These are phyloP conservation scores for Ciconia stormi DNA, from an alignment of 2,113 vertebrate species.

Conservation along the genomic window DNA sequence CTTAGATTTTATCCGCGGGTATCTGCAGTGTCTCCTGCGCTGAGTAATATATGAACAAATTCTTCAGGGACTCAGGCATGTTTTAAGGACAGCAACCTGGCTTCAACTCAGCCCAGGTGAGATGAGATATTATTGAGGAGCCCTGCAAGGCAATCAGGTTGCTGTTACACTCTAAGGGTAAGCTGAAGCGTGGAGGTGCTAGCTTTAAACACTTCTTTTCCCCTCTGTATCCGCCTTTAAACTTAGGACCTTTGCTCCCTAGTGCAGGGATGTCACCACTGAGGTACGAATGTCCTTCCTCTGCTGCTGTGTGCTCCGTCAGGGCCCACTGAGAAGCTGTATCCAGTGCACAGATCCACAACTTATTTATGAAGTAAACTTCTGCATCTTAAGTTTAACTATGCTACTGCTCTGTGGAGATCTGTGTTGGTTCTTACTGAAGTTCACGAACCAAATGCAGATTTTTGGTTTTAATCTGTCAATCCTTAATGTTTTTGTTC, in stretches of 20 bases:
- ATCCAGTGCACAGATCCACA: not conserved
- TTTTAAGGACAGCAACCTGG: not conserved
- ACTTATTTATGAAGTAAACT: not conserved
- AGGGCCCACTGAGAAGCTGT: not conserved
- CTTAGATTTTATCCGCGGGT: not conserved
- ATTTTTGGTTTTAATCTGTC: not conserved
- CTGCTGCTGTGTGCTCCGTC: not conserved
- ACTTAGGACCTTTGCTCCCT: not conserved
- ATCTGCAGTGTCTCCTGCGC: not conserved
- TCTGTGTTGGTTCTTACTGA: not conserved
- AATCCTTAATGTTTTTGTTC: not conserved
- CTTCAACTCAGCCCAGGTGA: not conserved
- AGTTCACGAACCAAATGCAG: not conserved
- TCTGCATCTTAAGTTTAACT: not conserved
- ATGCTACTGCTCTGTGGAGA: not conserved
- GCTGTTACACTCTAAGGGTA: not conserved
- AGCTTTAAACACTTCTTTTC: not conserved
- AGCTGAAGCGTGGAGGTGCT: not conserved
- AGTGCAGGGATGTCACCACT: not conserved
- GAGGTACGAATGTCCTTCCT: not conserved
- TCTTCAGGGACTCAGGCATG: not conserved
- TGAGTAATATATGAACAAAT: not conserved
- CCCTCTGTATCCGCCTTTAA: not conserved
- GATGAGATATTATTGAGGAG: not conserved
- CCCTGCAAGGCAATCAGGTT: not conserved